Evolutionary conservation across 2,797 vertebrate genomes (phyloP).

Genomic region (Hirundo rustica): DNA sequence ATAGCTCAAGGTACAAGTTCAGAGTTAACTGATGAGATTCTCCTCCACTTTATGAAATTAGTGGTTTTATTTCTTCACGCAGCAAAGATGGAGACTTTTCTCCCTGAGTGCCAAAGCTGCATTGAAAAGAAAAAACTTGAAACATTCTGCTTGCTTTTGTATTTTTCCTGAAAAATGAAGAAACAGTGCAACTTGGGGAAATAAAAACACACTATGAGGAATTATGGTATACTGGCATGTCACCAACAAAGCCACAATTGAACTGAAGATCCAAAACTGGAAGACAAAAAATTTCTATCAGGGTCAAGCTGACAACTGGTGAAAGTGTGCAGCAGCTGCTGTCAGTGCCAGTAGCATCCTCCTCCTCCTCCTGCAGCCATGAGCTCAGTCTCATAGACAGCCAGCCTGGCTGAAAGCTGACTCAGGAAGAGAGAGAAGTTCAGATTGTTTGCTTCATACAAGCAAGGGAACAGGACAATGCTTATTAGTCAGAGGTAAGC

Average conservation of each 20-base stretch:
- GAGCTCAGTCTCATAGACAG: not conserved
- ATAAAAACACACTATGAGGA: not conserved
- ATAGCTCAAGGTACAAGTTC: not conserved
- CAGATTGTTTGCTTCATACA: not conserved
- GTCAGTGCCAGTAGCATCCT: not conserved
- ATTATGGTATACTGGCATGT: not conserved
- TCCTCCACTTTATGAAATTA: not conserved
- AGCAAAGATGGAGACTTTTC: not conserved
- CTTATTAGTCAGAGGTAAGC: not conserved
- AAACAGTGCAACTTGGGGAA: not conserved
- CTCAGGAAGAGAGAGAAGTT: not conserved
- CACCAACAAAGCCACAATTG: not conserved
- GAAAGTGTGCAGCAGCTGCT: not conserved
- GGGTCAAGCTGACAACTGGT: fast-evolving
- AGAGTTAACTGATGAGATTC: not conserved
- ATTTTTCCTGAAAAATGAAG: not conserved
- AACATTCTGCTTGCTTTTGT: not conserved
- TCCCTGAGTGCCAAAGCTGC: not conserved
- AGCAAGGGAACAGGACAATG: not conserved
- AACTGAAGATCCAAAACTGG: not conserved
- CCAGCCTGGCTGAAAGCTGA: not conserved
- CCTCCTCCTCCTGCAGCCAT: not conserved
- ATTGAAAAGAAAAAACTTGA: not conserved
- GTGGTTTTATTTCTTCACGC: not conserved
- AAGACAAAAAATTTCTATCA: not conserved